These are phyloP conservation scores for Phortica variegata DNA, from an alignment of 1,140 invertebrate species.

Conservation along the genomic window DNA sequence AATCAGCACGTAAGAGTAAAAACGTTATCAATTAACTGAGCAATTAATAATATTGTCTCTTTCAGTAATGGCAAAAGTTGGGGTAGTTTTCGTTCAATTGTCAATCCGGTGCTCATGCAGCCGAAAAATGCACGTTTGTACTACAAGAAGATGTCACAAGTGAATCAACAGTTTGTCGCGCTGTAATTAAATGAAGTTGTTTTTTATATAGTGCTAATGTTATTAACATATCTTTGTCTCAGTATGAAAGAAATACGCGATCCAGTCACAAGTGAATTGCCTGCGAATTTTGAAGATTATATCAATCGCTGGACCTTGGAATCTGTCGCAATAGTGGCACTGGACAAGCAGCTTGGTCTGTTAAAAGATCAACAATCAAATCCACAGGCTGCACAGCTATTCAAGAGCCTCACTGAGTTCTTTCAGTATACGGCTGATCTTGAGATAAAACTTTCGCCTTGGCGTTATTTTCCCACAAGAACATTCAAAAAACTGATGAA, in stretches of 20 bases:
- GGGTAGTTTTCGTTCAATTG: conserved; percentile 10
- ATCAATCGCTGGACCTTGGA: conserved; percentile 17
- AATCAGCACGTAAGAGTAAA: conserved; percentile 8
- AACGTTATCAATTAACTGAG: background rate
- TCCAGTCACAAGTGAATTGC: conserved; percentile 8
- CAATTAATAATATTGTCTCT: background rate
- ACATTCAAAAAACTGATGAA: conserved; percentile 41
- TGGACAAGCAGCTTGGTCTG: conserved; percentile 16
- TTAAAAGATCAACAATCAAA: background rate
- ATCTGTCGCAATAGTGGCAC: conserved; percentile 11
- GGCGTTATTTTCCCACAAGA: background rate
- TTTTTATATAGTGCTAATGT: background rate
- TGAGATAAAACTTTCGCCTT: background rate
- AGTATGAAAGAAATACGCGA: conserved; percentile 6
- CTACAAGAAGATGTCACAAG: conserved; percentile 2
- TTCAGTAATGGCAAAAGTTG: conserved; percentile 11
- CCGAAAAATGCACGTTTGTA: conserved; percentile 13
- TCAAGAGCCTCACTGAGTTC: background rate
- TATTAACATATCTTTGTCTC: background rate
- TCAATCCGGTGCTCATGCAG: conserved; percentile 21
- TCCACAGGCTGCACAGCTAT: background rate
- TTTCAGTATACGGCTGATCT: background rate
- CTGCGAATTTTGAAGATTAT: conserved; percentile 12
- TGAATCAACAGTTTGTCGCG: conserved; percentile 9
- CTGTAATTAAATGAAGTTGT: background rate